These are phyloP conservation scores for Upupa epops DNA, from an alignment of 2,113 vertebrate genomes.

Conservation along the genomic window DNA sequence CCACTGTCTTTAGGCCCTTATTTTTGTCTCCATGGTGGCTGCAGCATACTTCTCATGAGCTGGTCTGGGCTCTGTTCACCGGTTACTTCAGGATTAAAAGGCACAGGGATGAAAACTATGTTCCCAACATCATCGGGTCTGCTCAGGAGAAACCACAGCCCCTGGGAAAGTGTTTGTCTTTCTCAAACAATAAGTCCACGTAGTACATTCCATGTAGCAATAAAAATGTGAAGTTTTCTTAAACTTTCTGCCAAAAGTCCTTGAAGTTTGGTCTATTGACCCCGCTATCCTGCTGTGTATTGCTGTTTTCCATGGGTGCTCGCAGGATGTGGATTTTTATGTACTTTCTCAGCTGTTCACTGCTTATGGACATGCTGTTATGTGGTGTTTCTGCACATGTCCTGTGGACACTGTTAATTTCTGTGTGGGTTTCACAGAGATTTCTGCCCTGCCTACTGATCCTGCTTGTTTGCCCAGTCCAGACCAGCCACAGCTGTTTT, in stretches of 20 bases:
- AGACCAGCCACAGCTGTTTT: background rate
- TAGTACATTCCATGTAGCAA: background rate
- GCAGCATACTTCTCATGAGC: background rate
- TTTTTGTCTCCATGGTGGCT: background rate
- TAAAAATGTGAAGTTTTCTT: background rate
- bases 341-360: background rate
- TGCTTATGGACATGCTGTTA: background rate
- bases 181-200: background rate
- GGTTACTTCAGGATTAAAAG: background rate
- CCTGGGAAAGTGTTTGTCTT: background rate
- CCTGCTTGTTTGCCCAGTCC: background rate
- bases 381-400: rapidly evolving
- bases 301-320: background rate
- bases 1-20: background rate
- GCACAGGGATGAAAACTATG: background rate
- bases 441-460: background rate
- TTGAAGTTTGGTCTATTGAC: background rate
- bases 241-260: background rate
- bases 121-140: background rate
- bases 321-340: background rate
- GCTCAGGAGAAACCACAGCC: background rate
- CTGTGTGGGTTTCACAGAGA: background rate
- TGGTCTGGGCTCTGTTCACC: background rate
- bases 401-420: background rate
- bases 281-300: background rate